phyloP scores from a whole-genome alignment of 2,888 invertebrate species.

The Platycnemis pennipes region DNA sequence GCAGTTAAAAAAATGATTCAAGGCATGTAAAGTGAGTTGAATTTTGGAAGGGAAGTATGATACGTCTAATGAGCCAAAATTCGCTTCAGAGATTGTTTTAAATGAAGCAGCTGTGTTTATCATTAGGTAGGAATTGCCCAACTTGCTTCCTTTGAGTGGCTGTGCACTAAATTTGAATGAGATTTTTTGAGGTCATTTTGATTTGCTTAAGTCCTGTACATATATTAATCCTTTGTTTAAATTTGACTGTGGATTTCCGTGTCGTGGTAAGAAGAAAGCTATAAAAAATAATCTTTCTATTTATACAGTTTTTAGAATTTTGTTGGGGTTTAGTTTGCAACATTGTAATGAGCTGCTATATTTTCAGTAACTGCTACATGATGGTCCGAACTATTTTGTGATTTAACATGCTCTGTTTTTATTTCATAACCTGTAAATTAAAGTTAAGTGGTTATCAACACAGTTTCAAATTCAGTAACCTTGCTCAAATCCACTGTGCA shows the following conservation, averaged over 20 bases:
- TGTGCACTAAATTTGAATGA: constrained; percentile 41
- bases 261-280: constrained; percentile 14
- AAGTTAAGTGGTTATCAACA: constrained; percentile 37
- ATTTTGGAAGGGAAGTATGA: constrained; percentile 47
- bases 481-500: constrained; percentile 8
- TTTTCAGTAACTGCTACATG: constrained; percentile 60
- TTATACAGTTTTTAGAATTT: constrained; percentile 50
- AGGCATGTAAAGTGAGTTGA: constrained; percentile 60
- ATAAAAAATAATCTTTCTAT: constrained; percentile 45
- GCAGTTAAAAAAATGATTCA: constrained; percentile 55
- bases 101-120: constrained; percentile 62
- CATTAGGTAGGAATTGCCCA: constrained; percentile 60
- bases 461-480: constrained; percentile 15
- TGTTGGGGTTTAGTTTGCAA: constrained; percentile 66
- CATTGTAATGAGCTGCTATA: constrained; percentile 53
- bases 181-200: constrained; percentile 52
- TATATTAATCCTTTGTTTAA: constrained; percentile 42
- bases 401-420: constrained; percentile 36
- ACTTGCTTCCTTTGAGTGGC: constrained; percentile 68
- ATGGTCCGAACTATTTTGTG: constrained; percentile 34
- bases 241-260: constrained; percentile 54
- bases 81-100: constrained; percentile 54
- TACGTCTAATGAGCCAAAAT: constrained; percentile 60
- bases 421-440: constrained; percentile 53
- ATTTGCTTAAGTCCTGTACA: constrained; percentile 57